Evolutionary conservation across 2,888 invertebrate species (phyloP).

Genomic region (Lithophane ornitopus): DNA sequence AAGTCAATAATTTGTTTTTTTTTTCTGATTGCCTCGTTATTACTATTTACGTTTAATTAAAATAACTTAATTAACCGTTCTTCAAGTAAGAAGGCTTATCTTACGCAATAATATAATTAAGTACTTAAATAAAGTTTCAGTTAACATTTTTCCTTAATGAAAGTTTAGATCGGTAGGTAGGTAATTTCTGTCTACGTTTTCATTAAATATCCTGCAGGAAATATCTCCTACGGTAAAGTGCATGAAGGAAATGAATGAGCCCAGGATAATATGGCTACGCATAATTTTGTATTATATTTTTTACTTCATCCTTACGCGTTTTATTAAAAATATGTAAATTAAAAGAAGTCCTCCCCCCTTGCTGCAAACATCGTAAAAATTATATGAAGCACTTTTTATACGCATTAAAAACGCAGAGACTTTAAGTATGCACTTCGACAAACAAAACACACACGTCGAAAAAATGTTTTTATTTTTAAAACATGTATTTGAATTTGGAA

Average conservation of each 20-base stretch:
- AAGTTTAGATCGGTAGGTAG: constrained; percentile 17
- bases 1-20: no score
- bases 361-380: constrained; percentile 48
- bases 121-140: constrained; percentile 11
- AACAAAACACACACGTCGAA: constrained; percentile 56
- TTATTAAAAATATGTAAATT: constrained; percentile 66
- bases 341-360: constrained; percentile 24
- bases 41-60: background rate
- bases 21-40: no score
- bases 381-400: constrained; percentile 35
- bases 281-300: constrained; percentile 55
- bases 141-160: constrained; percentile 11
- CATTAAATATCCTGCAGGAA: constrained; percentile 24
- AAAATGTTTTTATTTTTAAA: constrained; percentile 73
- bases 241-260: constrained; percentile 64
- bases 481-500: constrained; percentile 73
- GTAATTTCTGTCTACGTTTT: constrained; percentile 1
- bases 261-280: constrained; percentile 53
- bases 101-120: constrained; percentile 18
- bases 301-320: constrained; percentile 42
- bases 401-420: constrained; percentile 43
- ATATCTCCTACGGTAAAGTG: constrained; percentile 21
- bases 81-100: background rate
- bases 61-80: background rate
- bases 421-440: constrained; percentile 48